Base-by-base conservation (phyloP, 92 coral and sea anemone species). In the Parazoanthus atlanticus region DNA sequence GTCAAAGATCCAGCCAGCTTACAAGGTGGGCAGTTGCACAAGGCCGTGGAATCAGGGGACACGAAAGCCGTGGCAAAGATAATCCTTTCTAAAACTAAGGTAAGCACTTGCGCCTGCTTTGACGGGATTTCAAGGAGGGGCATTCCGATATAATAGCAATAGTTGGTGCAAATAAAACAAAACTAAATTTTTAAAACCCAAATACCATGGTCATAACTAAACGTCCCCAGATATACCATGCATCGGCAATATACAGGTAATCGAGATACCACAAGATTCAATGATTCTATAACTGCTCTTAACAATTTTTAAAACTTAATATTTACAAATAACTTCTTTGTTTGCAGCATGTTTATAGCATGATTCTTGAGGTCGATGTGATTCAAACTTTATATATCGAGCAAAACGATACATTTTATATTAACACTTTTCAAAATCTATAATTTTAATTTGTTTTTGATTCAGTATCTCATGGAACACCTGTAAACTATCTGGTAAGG, bases 1-100 rank as follows among this genome's bases (percentile, higher is more conserved):
- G 91, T 93, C 38, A 98, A 96, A 29, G 87, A 95, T 74, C 99
- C 96, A 23, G 79, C 95, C 12, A 92, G 90, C 72, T 88, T 91
- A 33, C 91, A 93, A 46, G 87, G 90, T 28, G 91, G 92, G 76
- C 93, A 95, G 84, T 85, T 96, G 16, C 94, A 89, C 76, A 81
- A 92, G 64, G 96, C 96, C 25, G 31, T 96, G 3, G 74, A 95
- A 46, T 91, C 91, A 19, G 95, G 94, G 30, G 98, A 96, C 89
- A 91, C 93, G 33, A 89, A 84, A 74, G 69, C 94, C n/a, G 92
- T 95, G 32, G 94, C 94, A 13, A 89, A 92, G 54, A 93, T 93
- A 25, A 71, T 95, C 76, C 93, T 95, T 41, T 88, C 92, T 15
- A 89, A 88, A 85, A 90, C 92, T n/a, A 91, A 92, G 94, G 98